Percentiles rank a stretch among this genome's conserved stretches.
Evolutionary conservation across 2,888 invertebrate species (phyloP).

Genomic region (Laspeyria flexula): DNA sequence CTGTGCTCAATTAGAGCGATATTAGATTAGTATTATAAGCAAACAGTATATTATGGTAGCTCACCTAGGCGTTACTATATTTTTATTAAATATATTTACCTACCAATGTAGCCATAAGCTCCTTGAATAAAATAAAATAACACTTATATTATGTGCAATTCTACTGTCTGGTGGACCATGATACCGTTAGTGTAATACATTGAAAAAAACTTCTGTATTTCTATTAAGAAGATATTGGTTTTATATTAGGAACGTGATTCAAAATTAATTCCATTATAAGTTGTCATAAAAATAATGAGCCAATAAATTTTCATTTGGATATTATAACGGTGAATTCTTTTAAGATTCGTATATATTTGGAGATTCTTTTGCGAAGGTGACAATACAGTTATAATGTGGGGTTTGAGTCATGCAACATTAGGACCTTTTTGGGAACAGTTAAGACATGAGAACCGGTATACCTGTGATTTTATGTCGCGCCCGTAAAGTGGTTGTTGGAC

Average conservation of each 20-base stretch:
- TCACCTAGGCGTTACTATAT: no score
- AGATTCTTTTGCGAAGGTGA: constrained; percentile 38
- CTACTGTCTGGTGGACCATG: no score
- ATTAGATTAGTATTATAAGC: no score
- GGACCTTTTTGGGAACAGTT: constrained; percentile 26
- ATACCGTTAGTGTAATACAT: no score
- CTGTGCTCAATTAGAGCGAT: no score
- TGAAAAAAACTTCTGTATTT: constrained; percentile 14
- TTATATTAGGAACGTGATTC: constrained; percentile 21
- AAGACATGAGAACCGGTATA: constrained; percentile 52
- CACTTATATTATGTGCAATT: no score
- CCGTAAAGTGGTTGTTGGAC: constrained; percentile 50
- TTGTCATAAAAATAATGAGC: constrained; percentile 30
- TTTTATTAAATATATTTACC: no score
- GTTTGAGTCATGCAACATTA: constrained; percentile 11
- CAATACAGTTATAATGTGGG: constrained; percentile 49
- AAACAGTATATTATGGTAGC: no score
- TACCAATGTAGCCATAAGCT: no score
- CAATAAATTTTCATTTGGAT: constrained; percentile 27
- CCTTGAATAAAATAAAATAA: no score
- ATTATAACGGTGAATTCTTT: constrained; percentile 31
- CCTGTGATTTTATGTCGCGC: constrained; percentile 48
- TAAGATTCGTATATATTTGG: constrained; percentile 29
- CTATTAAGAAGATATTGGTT: constrained; percentile 16
- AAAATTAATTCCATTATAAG: constrained; percentile 24